Base-by-base conservation (phyloP, 2,888 invertebrate species). In the Cinara cedri region DNA sequence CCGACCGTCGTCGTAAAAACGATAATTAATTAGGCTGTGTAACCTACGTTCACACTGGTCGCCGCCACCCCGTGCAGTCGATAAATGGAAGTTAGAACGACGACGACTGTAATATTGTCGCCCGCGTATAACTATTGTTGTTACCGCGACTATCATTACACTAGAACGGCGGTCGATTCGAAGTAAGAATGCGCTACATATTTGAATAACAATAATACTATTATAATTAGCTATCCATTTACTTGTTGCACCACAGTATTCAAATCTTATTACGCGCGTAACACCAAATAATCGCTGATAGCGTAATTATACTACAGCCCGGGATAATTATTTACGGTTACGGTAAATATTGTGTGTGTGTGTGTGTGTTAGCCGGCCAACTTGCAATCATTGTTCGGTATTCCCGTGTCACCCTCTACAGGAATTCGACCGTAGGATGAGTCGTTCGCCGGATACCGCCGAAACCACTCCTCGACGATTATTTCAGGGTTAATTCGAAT, bases 71-170 rank as follows among this genome's bases (percentile, higher is more conserved):
- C 49, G 62, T 21, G 62, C 21, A 16, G 24, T 14, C 62, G 42
- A 74, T 51, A 62, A 74, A 74, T 74, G 74, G 63, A 74, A 62
- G 63, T 74, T 21, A 62, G 42, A 49, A n/a, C 51, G 63, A 51
- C 55, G 26, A 11, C 60, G 44, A 1, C 55, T n/a, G n/a, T n/a
- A n/a, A n/a, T n/a, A 10, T 65, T 46, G 13, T 46, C 21, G 19
- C 3, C 65, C 11, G 21, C 46, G 21, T 9, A 19, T 42, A 1
- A 65, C 3, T 6, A 16, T 51, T 21, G 42, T 21, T 42, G 9
- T 19, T 19, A 21, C 6, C 16, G 6, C 42, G 8, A 16, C 62
- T 51, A 13, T 10, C 19, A 34, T 21, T 34, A 26, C 34, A 62
- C 62, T 63, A 74, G 13, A 34, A 21, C 63, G 51, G 34, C 51